Percentiles rank a stretch among this genome's conserved stretches.
phyloP scores from a whole-genome alignment of 2,888 invertebrate genomes.

The Smittia sp. region DNA sequence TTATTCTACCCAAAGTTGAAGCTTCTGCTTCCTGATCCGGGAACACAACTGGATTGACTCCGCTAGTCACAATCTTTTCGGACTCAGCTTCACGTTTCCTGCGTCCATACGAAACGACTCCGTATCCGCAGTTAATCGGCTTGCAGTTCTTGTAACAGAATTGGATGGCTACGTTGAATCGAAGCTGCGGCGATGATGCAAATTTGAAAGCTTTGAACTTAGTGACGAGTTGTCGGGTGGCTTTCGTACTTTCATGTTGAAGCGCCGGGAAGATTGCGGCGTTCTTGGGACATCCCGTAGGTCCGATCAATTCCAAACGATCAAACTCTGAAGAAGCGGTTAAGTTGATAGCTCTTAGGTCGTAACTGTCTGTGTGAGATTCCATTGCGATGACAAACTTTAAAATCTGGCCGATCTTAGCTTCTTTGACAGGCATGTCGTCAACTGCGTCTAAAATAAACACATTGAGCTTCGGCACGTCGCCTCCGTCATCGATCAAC shows the following conservation, averaged over 20 bases:
- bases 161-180: constrained; percentile 77
- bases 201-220: constrained; percentile 84
- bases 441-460: constrained; percentile 60
- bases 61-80: constrained; percentile 6
- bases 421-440: constrained; percentile 61
- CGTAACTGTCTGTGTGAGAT: constrained; percentile 47
- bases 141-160: constrained; percentile 73
- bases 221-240: constrained; percentile 56
- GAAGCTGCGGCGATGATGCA: constrained; percentile 75
- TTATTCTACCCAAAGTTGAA: background rate
- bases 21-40: constrained; percentile 17
- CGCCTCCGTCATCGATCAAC: constrained; percentile 55
- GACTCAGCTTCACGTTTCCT: constrained; percentile 46
- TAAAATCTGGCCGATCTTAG: constrained; percentile 60
- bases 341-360: constrained; percentile 74
- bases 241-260: constrained; percentile 49
- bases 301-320: constrained; percentile 71
- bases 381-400: constrained; percentile 39
- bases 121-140: constrained; percentile 58
- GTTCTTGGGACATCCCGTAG: constrained; percentile 77
- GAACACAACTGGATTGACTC: background rate
- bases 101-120: constrained; percentile 49
- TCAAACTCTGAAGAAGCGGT: constrained; percentile 77
- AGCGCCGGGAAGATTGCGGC: constrained; percentile 56
- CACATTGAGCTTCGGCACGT: constrained; percentile 58